Conservation (phyloP, 2,797 vertebrate genomes). For the Molossus alvarezi region DNA sequence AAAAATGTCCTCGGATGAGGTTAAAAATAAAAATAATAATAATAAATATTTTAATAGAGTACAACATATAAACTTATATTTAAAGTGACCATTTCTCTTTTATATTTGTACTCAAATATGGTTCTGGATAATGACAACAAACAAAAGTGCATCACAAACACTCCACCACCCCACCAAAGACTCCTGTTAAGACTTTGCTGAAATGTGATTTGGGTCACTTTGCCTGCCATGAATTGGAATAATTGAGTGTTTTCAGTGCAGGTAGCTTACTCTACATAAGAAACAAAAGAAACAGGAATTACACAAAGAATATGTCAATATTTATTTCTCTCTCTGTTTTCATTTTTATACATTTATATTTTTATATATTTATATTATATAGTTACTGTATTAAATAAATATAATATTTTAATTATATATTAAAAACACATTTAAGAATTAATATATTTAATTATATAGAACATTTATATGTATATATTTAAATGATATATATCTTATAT, state of each 20-base stretch:
- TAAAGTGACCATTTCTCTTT: neutral
- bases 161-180: neutral
- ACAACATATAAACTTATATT: neutral
- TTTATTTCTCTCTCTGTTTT: neutral
- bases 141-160: neutral
- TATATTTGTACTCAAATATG: neutral
- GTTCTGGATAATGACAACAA: neutral
- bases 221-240: neutral
- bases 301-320: neutral
- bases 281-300: neutral
- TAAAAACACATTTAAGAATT: neutral
- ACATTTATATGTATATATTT: neutral
- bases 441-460: neutral
- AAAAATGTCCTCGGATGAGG: too few species aligned
- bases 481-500: neutral
- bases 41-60: neutral
- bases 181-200: neutral
- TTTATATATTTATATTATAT: neutral
- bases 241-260: neutral
- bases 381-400: neutral
- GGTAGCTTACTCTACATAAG: neutral
- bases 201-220: neutral
- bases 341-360: neutral
- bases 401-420: neutral
- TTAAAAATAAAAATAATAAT: conserved; percentile 51